phyloP scores from a whole-genome alignment of 2,888 invertebrate species.

The Andrena bicolor region DNA sequence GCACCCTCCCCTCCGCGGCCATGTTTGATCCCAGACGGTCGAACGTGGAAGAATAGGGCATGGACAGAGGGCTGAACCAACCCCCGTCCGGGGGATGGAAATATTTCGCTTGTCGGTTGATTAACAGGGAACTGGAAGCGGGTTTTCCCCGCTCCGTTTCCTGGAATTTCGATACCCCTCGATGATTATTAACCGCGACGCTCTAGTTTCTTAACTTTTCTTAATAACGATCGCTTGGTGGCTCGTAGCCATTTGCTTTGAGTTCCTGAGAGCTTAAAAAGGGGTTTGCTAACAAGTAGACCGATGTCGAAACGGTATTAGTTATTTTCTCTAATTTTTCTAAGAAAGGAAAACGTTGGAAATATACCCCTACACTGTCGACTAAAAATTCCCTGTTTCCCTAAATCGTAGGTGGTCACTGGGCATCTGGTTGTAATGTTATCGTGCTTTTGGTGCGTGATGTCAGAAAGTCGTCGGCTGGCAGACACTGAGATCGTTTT shows the following conservation, averaged over 20 bases:
- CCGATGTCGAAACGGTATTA: no score
- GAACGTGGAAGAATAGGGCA: constrained; percentile 45
- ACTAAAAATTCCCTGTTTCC: no score
- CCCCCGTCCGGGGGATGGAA: constrained; percentile 19
- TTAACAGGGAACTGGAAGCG: constrained; percentile 28
- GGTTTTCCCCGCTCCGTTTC: not conserved
- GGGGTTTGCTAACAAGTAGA: not conserved
- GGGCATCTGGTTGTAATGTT: no score
- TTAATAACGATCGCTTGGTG: not conserved
- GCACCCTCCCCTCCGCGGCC: constrained; percentile 5
- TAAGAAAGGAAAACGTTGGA: no score
- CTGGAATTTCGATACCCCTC: constrained; percentile 10
- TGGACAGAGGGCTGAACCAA: constrained; percentile 18
- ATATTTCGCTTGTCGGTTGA: constrained; percentile 52
- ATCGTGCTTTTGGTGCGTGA: no score
- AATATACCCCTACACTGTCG: no score
- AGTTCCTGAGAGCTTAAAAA: not conserved
- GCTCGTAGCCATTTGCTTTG: not conserved
- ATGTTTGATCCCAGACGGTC: constrained; percentile 51
- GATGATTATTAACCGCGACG: constrained; percentile 11
- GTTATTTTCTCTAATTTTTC: no score
- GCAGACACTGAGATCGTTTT: not conserved
- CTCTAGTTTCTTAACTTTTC: constrained; percentile 6
- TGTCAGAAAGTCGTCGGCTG: no score
- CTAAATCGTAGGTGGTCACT: no score